Evolutionary conservation across 2,888 invertebrate genomes (phyloP), one percentile per base, ranked within the genome.

Genomic region (Morpho helenor): DNA sequence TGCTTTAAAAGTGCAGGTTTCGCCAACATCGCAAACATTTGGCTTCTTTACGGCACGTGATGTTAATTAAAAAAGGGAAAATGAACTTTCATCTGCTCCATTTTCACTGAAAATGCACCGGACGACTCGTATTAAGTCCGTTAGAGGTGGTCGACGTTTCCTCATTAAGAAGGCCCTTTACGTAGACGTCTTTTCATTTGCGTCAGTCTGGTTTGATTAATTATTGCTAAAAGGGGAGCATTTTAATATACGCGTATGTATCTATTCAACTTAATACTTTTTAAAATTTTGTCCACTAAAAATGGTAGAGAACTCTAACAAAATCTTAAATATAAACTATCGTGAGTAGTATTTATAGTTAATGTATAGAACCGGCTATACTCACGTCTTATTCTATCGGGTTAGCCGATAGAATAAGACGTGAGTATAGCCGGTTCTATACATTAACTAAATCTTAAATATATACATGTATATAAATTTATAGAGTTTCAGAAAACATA

Each of bases 111-210:
- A 49, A 51, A 3, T 31, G 31, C 31, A 31, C 42, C 50, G 50
- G 50, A 51, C 50, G 50, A 7, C 41, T 51, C 50, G 22, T 42
- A 43, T 43, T 43, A 51, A 51, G 9, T 41, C 50, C 22, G 50
- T 42, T 50, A 49, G 8, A 51, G 42, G 41, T 51, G 22, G 50
- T 51, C 42, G 50, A 43, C 49, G 50, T 43, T 42, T 51, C 42
- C 42, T 51, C 50, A 51, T 51, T 51, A 31, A 51, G 50, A 42
- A 51, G 41, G 23, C 42, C 42, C 50, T 42, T 50, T 50, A 9
- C 42, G 16, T 9, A 5, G n/a, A 41, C 7, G 16, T 51, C 22
- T 51, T 22, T 42, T 51, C 42, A 40, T 42, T 50, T 42, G 22
- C 22, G 49, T 41, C 16, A 39, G 7, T 40, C 7, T 16, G 39